A percentile compares a stretch with the other conserved stretches of the same genome.
Evolutionary conservation across 2,113 vertebrate genomes (phyloP).

Genomic region (Pterocles burchelli): DNA sequence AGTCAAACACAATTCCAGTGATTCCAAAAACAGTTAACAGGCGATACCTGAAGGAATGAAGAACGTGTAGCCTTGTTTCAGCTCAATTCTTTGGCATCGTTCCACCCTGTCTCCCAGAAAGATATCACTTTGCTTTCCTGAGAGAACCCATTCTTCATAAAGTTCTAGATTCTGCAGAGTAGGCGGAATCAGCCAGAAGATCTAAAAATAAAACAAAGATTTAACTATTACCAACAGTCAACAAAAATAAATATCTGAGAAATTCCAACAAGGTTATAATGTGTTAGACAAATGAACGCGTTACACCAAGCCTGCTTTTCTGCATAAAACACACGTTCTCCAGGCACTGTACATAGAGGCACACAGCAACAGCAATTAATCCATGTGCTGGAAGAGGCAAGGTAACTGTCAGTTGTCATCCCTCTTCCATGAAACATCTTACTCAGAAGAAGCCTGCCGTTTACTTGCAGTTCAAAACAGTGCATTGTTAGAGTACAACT

Average conservation of each 20-base stretch:
- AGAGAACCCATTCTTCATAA: conserved; percentile 98
- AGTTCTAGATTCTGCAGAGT: conserved; percentile 91
- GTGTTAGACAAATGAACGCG: not conserved
- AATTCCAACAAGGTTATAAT: not conserved
- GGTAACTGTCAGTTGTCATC: not conserved
- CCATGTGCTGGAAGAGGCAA: not conserved
- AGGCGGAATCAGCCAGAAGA: conserved; percentile 97
- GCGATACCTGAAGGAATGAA: conserved; percentile 94
- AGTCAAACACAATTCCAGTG: not conserved
- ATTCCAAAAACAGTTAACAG: not conserved
- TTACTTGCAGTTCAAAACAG: not conserved
- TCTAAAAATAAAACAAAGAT: conserved; percentile 74
- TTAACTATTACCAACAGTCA: not conserved
- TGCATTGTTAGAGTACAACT: not conserved
- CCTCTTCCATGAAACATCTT: conserved; percentile 10
- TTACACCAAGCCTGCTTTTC: not conserved
- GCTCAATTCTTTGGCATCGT: conserved; percentile 93
- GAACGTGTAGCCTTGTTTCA: conserved; percentile 94
- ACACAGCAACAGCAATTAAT: conserved; percentile 11
- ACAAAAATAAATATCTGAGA: not conserved
- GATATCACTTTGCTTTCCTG: conserved; percentile 95
- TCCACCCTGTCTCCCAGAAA: conserved; percentile 95
- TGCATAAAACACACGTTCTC: not conserved
- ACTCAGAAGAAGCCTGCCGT: not conserved
- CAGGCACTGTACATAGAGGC: not conserved